These are phyloP conservation scores for Semaprochilodus insignis DNA, from an alignment of 2,797 vertebrate genomes.

Conservation along the genomic window DNA sequence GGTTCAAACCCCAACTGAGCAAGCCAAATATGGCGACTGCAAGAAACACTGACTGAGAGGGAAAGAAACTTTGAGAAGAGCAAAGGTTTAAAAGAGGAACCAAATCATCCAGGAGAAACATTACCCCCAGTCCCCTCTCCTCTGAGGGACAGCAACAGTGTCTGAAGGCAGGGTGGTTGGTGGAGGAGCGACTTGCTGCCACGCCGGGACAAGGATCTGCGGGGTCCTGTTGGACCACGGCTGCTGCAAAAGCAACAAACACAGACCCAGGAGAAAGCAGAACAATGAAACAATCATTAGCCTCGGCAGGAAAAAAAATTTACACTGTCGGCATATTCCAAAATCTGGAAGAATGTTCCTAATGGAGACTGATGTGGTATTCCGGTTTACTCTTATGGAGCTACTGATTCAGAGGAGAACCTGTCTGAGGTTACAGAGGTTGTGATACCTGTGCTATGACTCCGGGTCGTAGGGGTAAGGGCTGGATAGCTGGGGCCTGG, in stretches of 20 bases:
- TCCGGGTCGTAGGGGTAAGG: conserved; percentile 90
- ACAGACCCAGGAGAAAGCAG: neutral
- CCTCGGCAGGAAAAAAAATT: neutral
- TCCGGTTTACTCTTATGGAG: neutral
- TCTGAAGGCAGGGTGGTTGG: conserved; percentile 86
- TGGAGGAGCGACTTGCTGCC: conserved; percentile 93
- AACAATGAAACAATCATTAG: neutral
- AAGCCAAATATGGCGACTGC: neutral
- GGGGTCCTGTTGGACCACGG: conserved; percentile 91
- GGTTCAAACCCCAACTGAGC: neutral
- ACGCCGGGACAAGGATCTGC: conserved; percentile 91
- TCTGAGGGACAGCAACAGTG: conserved; percentile 84
- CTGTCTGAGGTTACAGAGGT: neutral
- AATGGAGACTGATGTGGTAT: neutral
- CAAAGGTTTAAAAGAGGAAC: no score
- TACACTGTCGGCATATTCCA: neutral
- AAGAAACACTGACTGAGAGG: neutral
- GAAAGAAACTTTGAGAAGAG: no score
- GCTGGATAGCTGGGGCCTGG: conserved; percentile 91
- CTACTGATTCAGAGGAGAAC: no score
- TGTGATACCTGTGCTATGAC: conserved; percentile 90
- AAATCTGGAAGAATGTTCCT: neutral
- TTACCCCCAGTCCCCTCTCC: conserved; percentile 95
- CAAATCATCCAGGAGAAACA: no score
- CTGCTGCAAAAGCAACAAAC: conserved; percentile 69